phyloP scores from a whole-genome alignment of 1,140 invertebrate species.

The Atta colombica region DNA sequence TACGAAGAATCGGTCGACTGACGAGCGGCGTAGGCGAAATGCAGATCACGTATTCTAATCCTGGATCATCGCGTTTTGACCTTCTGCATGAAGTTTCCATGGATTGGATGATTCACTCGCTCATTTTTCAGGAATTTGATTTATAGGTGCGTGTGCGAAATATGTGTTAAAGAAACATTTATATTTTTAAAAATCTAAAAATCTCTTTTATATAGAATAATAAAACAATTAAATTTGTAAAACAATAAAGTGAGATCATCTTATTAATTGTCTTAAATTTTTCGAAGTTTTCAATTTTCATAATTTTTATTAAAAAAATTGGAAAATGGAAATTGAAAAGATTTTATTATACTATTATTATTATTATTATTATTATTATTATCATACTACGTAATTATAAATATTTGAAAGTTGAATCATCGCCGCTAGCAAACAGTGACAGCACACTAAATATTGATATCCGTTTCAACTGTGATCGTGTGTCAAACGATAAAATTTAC shows the following conservation, averaged over 20 bases:
- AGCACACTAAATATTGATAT: constrained; percentile 39
- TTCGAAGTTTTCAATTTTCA: too few species aligned
- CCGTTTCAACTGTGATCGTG: constrained; percentile 18
- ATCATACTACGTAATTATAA: not conserved
- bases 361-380: not conserved
- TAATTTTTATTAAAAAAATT: not conserved
- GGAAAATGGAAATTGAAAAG: not conserved
- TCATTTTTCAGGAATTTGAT: not conserved
- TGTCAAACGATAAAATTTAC: constrained; percentile 43
- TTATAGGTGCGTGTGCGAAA: not conserved
- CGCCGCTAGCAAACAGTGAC: not conserved
- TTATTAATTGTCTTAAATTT: too few species aligned
- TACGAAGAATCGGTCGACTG: constrained; percentile 23
- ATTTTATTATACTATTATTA: not conserved
- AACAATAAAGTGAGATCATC: not conserved
- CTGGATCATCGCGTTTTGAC: constrained; percentile 3
- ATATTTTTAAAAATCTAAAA: not conserved
- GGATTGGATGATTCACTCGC: not conserved
- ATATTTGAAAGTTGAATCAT: constrained; percentile 26
- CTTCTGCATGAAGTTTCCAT: not conserved
- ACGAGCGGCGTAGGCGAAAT: not conserved
- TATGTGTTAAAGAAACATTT: not conserved
- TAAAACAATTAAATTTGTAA: not conserved
- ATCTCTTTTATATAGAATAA: not conserved
- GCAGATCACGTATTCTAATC: constrained; percentile 30